Conservation (phyloP, 2,888 invertebrate genomes). For the Linnaemya vulpina region DNA sequence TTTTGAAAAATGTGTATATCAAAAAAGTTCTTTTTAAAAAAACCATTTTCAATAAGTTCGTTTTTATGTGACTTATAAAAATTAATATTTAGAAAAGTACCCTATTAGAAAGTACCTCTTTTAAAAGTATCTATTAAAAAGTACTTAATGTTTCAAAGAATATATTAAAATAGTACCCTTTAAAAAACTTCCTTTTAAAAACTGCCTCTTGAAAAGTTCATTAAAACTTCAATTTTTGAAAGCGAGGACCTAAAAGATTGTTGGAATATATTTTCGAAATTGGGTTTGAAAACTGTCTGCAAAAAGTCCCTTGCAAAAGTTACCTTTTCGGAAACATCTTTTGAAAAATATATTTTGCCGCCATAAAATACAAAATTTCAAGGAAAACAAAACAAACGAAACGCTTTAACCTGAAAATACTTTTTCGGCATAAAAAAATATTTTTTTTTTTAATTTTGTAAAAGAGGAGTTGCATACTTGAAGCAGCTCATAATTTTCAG, state of each 20-base stretch:
- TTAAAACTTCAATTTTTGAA: not conserved
- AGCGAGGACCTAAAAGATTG: not conserved
- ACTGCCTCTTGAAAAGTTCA: not conserved
- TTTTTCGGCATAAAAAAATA: conserved; percentile 44
- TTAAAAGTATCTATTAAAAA: not conserved
- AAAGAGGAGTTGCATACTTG: conserved; percentile 27
- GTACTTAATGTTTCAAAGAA: not conserved
- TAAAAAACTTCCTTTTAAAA: not conserved
- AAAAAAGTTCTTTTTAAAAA: not conserved
- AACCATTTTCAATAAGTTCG: too few relatives aligned
- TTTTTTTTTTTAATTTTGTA: conserved; percentile 21
- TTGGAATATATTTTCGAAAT: not conserved
- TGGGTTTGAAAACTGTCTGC: not conserved
- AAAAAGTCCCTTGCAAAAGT: not conserved
- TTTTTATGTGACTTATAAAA: not conserved
- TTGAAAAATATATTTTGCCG: not conserved
- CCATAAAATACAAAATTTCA: not conserved
- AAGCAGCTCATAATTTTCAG: conserved; percentile 55
- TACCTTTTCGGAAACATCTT: not conserved
- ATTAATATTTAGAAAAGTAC: not conserved
- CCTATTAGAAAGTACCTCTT: not conserved
- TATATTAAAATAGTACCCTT: not conserved
- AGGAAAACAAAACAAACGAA: not conserved
- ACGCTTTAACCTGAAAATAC: not conserved
- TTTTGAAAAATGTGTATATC: not conserved